Percentiles rank a stretch among this genome's conserved stretches.
These are phyloP conservation scores for Xestia rhomboidea DNA, from an alignment of 2,888 invertebrate species.

Conservation along the genomic window DNA sequence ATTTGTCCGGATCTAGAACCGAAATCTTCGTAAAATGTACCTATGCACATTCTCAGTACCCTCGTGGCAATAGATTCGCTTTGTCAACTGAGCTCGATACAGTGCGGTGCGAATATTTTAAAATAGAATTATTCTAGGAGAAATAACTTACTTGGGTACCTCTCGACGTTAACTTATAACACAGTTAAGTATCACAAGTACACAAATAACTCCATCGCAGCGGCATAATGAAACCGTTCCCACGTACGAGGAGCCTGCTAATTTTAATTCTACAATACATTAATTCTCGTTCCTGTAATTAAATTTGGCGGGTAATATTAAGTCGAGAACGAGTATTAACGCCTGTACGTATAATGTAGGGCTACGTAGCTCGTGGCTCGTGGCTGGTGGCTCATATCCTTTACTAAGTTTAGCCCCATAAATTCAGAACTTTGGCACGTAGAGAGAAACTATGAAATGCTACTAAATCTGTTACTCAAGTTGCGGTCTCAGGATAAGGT, in stretches of 20 bases:
- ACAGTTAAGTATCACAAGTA: slow-evolving; percentile 20
- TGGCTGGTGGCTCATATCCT: slow-evolving; percentile 68
- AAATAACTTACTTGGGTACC: neutral
- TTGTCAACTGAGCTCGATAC: slow-evolving; percentile 31
- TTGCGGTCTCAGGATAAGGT: slow-evolving; percentile 66
- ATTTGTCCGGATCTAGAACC: slow-evolving; percentile 82
- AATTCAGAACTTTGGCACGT: slow-evolving; percentile 74
- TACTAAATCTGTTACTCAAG: slow-evolving; percentile 71
- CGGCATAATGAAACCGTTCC: slow-evolving; percentile 52
- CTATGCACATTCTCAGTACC: slow-evolving; percentile 71
- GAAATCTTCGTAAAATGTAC: slow-evolving; percentile 79
- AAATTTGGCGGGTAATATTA: slow-evolving; percentile 62
- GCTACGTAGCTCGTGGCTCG: slow-evolving; percentile 65
- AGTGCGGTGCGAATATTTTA: neutral
- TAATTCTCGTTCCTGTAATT: slow-evolving; percentile 67
- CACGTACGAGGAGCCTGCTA: slow-evolving; percentile 46
- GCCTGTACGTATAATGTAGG: slow-evolving; percentile 59
- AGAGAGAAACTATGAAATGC: slow-evolving; percentile 76
- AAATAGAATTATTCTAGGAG: neutral
- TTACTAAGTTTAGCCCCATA: slow-evolving; percentile 70
- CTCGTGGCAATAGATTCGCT: slow-evolving; percentile 53
- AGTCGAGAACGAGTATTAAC: slow-evolving; percentile 65
- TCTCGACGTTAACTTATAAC: neutral
- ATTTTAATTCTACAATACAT: slow-evolving; percentile 66
- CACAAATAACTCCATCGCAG: slow-evolving; percentile 60